Percentiles rank a stretch among this genome's conserved stretches.
Evolutionary conservation across 2,888 invertebrate species (phyloP).

Genomic region (Calliphora vomitoria): DNA sequence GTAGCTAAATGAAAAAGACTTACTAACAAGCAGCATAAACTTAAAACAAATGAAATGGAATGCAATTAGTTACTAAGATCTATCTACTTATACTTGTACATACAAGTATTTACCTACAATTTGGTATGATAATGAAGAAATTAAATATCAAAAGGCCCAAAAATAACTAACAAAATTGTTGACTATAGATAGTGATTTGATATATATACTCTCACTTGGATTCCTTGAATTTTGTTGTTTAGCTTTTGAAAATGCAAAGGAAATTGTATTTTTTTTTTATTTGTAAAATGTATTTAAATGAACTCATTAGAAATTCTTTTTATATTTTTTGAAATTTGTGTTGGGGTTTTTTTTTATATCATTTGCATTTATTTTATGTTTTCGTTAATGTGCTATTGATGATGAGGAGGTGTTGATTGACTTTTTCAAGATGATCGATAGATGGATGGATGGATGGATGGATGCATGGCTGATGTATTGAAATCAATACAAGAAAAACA

Average conservation of each 20-base stretch:
- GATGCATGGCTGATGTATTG: conserved; percentile 1
- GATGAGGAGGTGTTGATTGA: conserved; percentile 50
- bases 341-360: neutral
- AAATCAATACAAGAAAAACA: neutral
- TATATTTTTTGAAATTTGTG: neutral
- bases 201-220: neutral
- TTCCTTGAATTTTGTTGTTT: conserved; percentile 9
- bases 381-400: conserved; percentile 38
- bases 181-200: neutral
- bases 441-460: neutral
- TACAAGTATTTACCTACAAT: neutral
- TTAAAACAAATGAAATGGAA: conserved; percentile 54
- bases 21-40: neutral
- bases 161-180: conserved; percentile 16
- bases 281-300: neutral
- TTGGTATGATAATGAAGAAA: conserved; percentile 1
- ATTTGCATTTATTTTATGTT: conserved; percentile 32
- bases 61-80: conserved; percentile 48
- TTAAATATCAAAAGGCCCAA: conserved; percentile 15
- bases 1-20: conserved; percentile 4
- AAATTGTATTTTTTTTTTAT: conserved; percentile 10
- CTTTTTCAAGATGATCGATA: conserved; percentile 52
- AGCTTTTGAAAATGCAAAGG: neutral
- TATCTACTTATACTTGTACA: neutral
- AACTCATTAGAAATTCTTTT: conserved; percentile 39